Evolutionary conservation across 1,140 invertebrate species (phyloP), one percentile per base, ranked within the genome.

Genomic region (Trachymyrmex septentrionalis): DNA sequence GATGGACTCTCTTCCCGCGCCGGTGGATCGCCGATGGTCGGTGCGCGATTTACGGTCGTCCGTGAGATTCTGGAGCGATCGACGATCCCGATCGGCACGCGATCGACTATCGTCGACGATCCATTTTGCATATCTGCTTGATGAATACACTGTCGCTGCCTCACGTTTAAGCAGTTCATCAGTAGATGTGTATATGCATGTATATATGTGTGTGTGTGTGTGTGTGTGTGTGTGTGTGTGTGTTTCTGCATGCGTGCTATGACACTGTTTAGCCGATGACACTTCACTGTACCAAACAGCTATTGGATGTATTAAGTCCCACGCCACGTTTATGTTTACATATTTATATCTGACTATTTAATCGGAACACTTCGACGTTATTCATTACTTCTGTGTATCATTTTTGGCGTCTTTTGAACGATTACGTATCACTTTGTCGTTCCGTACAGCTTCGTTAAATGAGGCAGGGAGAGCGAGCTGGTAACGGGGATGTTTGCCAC

Each of bases 361-460:
- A 82, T 77, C 61, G n/a, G 90, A 91, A 91, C 88, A 91, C 88
- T 87, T 78, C 48, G 55, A 91, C 59, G 53, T 91, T 88, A 90
- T 77, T 90, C 75, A 48, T 73, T 78, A 80, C 77, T 82, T 84
- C 84, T 80, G 57, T 84, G 57, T 86, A 87, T 86, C 61, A 5
- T 48, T 34, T n/a, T 55, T 59, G 30, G 67, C 81, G 64, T 84
- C 80, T 64, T 72, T 87, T 69, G 61, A 89, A 88, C 77, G 30
- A 87, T 73, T 48, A 57, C 66, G 50, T 73, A 66, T 81, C 38
- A 81, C 61, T 73, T 82, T 84, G 57, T 38, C 88, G 10, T 86
- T 86, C 82, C 86, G 77, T 86, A 88, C 86, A 90, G 81, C 10
- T 61, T 72, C 71, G 57, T 73, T 64, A 78, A 71, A 57, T 87